Conservation (phyloP, 2,797 vertebrate species). For the Uromys caudimaculatus region DNA sequence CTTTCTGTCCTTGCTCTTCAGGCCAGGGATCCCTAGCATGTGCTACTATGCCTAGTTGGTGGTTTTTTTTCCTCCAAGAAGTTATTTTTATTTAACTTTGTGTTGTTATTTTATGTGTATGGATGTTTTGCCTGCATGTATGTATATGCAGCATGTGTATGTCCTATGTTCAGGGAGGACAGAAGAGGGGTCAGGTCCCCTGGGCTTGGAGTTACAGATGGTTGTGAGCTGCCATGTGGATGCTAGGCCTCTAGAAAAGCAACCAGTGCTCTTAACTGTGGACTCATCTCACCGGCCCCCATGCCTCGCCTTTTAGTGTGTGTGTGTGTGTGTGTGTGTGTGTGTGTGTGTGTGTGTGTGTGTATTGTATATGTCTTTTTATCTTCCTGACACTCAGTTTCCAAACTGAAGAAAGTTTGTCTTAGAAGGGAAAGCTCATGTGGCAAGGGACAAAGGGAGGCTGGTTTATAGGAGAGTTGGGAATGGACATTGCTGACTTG, state of each 20-base stretch:
- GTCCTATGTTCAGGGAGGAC: background rate
- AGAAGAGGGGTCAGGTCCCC: background rate
- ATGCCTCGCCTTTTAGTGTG: background rate
- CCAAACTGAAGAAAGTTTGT: background rate
- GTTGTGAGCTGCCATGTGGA: background rate
- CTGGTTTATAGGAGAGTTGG: background rate
- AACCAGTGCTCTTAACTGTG: background rate
- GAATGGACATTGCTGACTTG: background rate
- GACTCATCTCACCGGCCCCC: background rate
- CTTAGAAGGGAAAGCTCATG: background rate
- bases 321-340: background rate
- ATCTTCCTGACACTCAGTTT: background rate
- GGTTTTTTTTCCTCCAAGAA: background rate
- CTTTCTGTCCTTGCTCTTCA: background rate
- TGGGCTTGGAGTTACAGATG: background rate
- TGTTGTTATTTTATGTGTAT: background rate
- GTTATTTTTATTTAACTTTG: background rate
- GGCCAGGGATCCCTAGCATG: background rate
- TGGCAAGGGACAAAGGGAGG: background rate
- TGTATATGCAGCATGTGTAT: background rate
- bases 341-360: background rate
- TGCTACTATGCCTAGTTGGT: background rate
- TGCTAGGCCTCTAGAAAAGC: background rate
- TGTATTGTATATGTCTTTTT: background rate
- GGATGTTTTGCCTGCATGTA: background rate